Base-by-base conservation (phyloP, 2,797 vertebrate species). In the Semotilus atromaculatus region DNA sequence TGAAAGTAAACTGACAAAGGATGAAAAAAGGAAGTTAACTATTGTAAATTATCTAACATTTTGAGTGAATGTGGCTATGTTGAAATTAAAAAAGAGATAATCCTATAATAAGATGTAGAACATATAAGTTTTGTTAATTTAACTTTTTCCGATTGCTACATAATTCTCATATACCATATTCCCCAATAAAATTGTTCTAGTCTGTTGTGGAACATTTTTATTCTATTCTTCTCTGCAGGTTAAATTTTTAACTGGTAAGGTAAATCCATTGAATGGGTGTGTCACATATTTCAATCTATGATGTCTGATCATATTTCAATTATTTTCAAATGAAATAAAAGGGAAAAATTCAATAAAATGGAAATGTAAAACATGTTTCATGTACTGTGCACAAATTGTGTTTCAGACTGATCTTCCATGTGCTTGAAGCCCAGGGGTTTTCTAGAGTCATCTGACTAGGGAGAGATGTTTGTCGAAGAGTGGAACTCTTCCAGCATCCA, bases 401-500 rank as follows among this genome's bases (percentile, higher is more conserved):
- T 67, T 58, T 58, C 14, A 77, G 75, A 19, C 36, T 1, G 2
- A 26, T 43, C 38, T 14, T 43, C 36, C 40, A 40, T 14, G 4
- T 43, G 23, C 55, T 43, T 3, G 10, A 62, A 62, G 79, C 45
- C 21, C 64, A 36, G 45, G 29, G 7, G 8, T 51, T 81, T 53
- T 80, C 29, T 55, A n/a, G 51, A n/a, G 36, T 43, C n/a, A 43
- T 68, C 34, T 55, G n/a, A 77, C 1, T 43, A 68, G n/a, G 14
- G 18, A 38, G 34, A 66, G 31, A 75, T 9, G 38, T 71, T 51
- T 16, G 8, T 72, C 2, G 1, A 51, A 48, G 16, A 23, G 45
- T 45, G 36, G 11, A 68, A 71, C 16, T 83, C 31, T 75, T 31
- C 70, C 72, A 76, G 29, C 45, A 48, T 83, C 45, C 82, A 77